Evolutionary conservation across 1,140 invertebrate species (phyloP), one percentile per base, ranked within the genome.

Genomic region (Melipona quadrifasciata): DNA sequence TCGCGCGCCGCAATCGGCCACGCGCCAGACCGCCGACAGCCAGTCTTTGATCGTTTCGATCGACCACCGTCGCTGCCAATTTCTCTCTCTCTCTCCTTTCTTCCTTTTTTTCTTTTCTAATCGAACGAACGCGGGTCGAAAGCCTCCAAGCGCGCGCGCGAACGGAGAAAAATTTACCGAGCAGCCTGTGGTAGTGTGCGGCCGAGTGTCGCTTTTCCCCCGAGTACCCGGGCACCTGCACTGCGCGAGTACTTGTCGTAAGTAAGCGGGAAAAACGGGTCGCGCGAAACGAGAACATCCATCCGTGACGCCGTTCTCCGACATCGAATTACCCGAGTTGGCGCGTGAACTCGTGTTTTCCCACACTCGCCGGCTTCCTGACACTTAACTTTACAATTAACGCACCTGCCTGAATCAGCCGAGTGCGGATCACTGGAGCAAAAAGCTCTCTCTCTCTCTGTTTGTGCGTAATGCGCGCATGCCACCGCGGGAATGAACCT

Each of bases 311-410:
- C 21, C n/a, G n/a, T 55, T 72, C 14, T 34, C 80, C 57, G 72
- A 76, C 73, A 82, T 77, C 80, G 39, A 51, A 76, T 82, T 82
- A 82, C 64, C 6, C 72, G 64, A 47, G 61, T 47, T 76, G 19
- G 73, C 34, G 24, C 51, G 61, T 27, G 4, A 75, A 67, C 73
- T 68, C 58, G 64, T 68, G 64, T 68, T 82, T 82, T 82, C 73
- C 80, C 73, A 88, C 64, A 91, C 87, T 84, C 74, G 34, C 47
- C 8, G 31, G 67, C 74, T 89, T 87, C 67, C 85, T 64, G 74
- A 87, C 87, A 90, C 91, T 90, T 92, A 90, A 91, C 91, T 91
- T 92, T 91, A 79, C 86, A 91, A 93, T 93, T 89, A 92, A 88
- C 87, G 82, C 90, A 88, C 74, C 90, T 90, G 86, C 74, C 77